Conservation (phyloP, 1,140 invertebrate species). For the Neuroterus valhalla region DNA sequence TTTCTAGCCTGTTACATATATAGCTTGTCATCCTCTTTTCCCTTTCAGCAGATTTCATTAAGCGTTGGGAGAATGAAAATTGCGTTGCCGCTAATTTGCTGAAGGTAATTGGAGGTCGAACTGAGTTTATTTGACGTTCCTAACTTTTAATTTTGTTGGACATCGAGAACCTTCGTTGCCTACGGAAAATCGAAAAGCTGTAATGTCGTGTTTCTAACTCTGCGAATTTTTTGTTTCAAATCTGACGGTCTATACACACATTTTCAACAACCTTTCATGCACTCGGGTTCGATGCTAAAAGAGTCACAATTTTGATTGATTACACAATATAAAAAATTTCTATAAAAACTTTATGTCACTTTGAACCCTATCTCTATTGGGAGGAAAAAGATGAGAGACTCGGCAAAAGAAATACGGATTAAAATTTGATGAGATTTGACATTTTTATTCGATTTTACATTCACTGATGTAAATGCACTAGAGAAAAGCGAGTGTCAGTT, state of each 20-base stretch:
- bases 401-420: too few species aligned
- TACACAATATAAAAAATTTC: too few species aligned
- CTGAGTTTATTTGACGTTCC: constrained; percentile 41
- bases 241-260: neutral
- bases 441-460: too few species aligned
- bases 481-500: neutral
- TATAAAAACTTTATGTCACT: too few species aligned
- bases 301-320: neutral
- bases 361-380: too few species aligned
- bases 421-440: too few species aligned
- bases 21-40: neutral
- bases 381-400: too few species aligned
- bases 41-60: constrained; percentile 41
- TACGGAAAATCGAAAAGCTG: constrained; percentile 27
- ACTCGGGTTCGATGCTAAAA: neutral
- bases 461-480: neutral
- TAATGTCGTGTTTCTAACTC: neutral
- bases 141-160: constrained; percentile 36
- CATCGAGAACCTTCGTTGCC: constrained; percentile 11
- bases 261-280: neutral
- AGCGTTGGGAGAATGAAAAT: constrained; percentile 43
- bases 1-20: constrained; percentile 2
- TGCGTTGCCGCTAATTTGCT: constrained; percentile 48
- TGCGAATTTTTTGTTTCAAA: constrained; percentile 10
- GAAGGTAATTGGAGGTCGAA: constrained; percentile 31